Conservation (phyloP, 1,140 invertebrate genomes). For the Diachasma alloeum region DNA sequence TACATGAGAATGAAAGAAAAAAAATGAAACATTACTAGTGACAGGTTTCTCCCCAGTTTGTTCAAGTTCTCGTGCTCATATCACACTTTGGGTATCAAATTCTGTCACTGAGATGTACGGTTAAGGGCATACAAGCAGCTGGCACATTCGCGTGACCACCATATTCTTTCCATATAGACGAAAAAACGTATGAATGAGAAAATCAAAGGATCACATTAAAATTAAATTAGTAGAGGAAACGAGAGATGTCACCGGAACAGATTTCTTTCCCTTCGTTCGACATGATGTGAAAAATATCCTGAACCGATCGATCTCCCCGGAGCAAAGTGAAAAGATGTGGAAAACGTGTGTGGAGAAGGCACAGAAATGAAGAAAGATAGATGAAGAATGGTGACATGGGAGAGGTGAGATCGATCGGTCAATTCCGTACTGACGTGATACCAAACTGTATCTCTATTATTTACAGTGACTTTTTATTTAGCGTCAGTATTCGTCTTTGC, state of each 20-base stretch:
- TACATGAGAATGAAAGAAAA: background rate
- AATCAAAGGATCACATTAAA: slow-evolving; percentile 5
- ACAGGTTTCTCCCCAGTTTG: background rate
- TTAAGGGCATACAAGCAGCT: slow-evolving; percentile 61
- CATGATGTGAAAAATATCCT: background rate
- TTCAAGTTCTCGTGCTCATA: background rate
- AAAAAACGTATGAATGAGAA: slow-evolving; percentile 12
- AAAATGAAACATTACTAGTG: background rate
- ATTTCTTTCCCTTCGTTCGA: background rate
- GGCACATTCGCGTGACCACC: slow-evolving; percentile 54
- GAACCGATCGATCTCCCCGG: background rate
- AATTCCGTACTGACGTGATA: slow-evolving; percentile 3
- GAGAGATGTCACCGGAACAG: background rate
- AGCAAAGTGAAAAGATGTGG: background rate
- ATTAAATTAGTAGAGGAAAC: background rate
- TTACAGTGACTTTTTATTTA: background rate
- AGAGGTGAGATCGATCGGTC: slow-evolving; percentile 3
- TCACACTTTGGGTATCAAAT: background rate
- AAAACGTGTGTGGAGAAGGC: background rate
- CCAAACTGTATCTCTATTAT: background rate
- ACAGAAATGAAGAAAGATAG: background rate
- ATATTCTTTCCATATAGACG: slow-evolving; percentile 27
- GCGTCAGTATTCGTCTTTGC: too few species aligned
- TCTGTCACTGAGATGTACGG: background rate
- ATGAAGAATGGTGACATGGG: background rate